These are phyloP conservation scores for Emydura subglobosa DNA, from an alignment of 2,113 vertebrate genomes.

Conservation along the genomic window DNA sequence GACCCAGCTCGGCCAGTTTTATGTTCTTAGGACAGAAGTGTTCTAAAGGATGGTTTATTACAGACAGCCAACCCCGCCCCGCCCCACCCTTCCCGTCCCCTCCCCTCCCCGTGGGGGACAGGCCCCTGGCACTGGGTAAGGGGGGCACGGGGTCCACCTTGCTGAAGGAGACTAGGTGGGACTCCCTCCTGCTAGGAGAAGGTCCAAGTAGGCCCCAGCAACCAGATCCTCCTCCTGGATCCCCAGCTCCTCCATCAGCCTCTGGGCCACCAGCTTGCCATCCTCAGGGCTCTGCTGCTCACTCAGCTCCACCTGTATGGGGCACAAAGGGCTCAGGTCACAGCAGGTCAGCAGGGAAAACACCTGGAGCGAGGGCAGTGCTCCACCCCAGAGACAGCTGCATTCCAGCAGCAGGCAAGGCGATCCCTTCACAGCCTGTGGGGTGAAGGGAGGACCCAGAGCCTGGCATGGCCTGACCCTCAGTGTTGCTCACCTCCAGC, in stretches of 20 bases:
- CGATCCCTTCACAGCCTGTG: too few species aligned
- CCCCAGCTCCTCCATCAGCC: slow-evolving; percentile 82
- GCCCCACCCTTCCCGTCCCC: too few species aligned
- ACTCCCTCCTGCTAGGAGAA: slow-evolving; percentile 67
- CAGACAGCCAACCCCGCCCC: too few species aligned
- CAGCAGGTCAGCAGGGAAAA: not conserved
- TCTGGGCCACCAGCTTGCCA: slow-evolving; percentile 78
- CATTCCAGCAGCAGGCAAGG: not conserved
- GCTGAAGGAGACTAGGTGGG: not conserved
- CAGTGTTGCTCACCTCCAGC: slow-evolving; percentile 80
- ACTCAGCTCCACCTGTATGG: slow-evolving; percentile 83
- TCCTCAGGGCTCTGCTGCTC: slow-evolving; percentile 81
- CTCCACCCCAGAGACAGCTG: not conserved
- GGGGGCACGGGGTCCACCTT: too few species aligned
- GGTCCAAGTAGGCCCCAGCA: slow-evolving; percentile 86
- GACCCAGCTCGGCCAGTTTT: too few species aligned
- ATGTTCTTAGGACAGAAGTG: too few species aligned
- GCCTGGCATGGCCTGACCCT: not conserved
- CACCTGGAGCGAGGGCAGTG: not conserved
- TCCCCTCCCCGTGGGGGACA: too few species aligned
- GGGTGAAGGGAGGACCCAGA: too few species aligned
- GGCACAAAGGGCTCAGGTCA: not conserved
- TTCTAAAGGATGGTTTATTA: too few species aligned
- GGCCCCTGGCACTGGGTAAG: too few species aligned
- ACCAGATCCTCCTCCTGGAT: slow-evolving; percentile 79